Base-by-base conservation (phyloP, 2,797 vertebrate species). In the Rhodeus uyekii region DNA sequence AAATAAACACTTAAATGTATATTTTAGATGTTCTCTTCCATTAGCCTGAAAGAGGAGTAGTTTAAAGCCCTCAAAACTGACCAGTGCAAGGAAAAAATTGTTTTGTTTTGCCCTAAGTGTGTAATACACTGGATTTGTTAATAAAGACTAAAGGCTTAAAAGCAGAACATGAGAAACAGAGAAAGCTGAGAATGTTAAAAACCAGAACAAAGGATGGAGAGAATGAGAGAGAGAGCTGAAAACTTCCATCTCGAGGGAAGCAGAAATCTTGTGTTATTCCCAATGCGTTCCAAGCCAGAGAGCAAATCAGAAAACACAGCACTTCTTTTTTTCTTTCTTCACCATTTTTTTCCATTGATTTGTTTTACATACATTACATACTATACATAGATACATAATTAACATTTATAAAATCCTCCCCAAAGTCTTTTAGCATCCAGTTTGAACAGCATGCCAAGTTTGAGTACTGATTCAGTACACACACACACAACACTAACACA, bases 401-500 rank as follows among this genome's bases (percentile, higher is more conserved):
- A 90, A 91, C 89, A 91, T 88, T 77, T 87, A 88, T 87, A 86
- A 87, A 85, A 86, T 83, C 83, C 86, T 88, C 87, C 83, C 90
- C 87, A 88, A 88, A 90, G 91, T 92, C 89, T 90, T 87, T 92
- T 90, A 87, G 78, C 84, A 92, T 88, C 87, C 91, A 93, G 92
- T 91, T 93, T 90, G 88, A 88, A 93, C 91, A 83, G 91, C 93
- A 94, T 94, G 93, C 94, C 92, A 88, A 92, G 91, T 89, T 89
- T 86, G 92, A 93, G 94, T 95, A 94, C 93, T 94, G 92, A 94
- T 94, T 93, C 94, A 94, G 94, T 93, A 94, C 92, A 92, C 86
- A 64, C 84, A 93, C 91, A 90, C 84, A 74, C 73, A 77, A n/a
- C 80, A 76, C 81, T 27, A 34, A 46, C 71, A 84, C 60, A 73